Conservation (phyloP, 2,888 invertebrate genomes). For the Calephelis perditalis region DNA sequence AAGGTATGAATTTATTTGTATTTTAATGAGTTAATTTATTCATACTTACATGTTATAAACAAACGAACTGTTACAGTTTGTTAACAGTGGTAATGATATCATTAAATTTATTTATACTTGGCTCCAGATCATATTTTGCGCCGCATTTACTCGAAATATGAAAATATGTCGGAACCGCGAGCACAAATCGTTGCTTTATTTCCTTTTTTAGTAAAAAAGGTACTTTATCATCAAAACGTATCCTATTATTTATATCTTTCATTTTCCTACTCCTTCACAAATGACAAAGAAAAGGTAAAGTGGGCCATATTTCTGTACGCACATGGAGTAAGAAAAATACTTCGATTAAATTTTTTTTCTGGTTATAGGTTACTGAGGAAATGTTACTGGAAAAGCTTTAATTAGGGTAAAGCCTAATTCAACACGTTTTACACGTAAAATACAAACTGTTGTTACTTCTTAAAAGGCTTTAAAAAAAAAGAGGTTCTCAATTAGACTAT, state of each 20-base stretch:
- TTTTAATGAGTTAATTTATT: too few species aligned
- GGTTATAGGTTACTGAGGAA: too few species aligned
- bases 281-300: constrained; percentile 25
- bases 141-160: constrained; percentile 10
- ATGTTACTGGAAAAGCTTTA: too few species aligned
- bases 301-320: neutral
- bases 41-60: too few species aligned
- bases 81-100: neutral
- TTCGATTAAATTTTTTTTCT: too few species aligned
- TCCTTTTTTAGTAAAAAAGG: constrained; percentile 20
- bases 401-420: too few species aligned
- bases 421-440: too few species aligned
- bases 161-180: neutral
- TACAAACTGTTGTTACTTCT: too few species aligned
- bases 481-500: too few species aligned
- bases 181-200: constrained; percentile 19
- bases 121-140: neutral
- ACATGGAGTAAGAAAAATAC: too few species aligned
- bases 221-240: constrained; percentile 21
- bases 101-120: constrained; percentile 11
- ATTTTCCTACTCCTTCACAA: constrained; percentile 21
- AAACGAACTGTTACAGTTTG: neutral
- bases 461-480: too few species aligned
- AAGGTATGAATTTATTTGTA: too few species aligned
- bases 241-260: constrained; percentile 20